These are phyloP conservation scores for Nothocercus nigrocapillus DNA, from an alignment of 2,113 vertebrate genomes.

Conservation along the genomic window DNA sequence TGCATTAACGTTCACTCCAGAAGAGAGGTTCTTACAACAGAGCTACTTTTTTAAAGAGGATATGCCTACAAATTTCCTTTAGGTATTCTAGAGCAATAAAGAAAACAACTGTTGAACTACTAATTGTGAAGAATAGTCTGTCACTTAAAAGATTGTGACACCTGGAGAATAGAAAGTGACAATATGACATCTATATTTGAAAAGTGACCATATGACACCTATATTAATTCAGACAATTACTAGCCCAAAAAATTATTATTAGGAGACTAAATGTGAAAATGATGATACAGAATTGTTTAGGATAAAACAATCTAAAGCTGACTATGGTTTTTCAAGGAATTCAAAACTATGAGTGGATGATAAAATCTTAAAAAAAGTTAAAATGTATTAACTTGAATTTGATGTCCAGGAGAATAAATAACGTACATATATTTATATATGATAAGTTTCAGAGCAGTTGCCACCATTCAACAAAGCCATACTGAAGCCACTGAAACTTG, in stretches of 20 bases:
- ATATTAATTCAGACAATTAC: neutral
- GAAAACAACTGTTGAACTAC: neutral
- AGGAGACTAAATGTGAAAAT: neutral
- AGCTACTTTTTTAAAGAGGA: neutral
- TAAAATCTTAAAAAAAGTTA: neutral
- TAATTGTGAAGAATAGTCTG: neutral
- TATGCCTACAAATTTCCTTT: neutral
- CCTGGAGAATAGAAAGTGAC: neutral
- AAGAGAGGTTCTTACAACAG: neutral
- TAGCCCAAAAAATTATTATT: neutral
- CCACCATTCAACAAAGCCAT: neutral
- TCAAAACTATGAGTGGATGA: neutral
- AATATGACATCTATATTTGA: neutral
- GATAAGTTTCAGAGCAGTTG: neutral
- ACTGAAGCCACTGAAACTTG: neutral
- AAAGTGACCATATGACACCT: neutral
- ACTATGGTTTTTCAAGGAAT: neutral
- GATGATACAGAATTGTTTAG: neutral
- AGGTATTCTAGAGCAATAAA: neutral
- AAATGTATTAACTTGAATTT: neutral
- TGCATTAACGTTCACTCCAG: neutral
- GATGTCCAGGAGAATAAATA: neutral
- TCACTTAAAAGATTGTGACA: neutral
- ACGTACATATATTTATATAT: neutral
- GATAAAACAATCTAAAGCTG: neutral